Percentiles rank a stretch among this genome's conserved stretches.
phyloP scores from a whole-genome alignment of 2,113 vertebrate genomes.

The Aegypius monachus region DNA sequence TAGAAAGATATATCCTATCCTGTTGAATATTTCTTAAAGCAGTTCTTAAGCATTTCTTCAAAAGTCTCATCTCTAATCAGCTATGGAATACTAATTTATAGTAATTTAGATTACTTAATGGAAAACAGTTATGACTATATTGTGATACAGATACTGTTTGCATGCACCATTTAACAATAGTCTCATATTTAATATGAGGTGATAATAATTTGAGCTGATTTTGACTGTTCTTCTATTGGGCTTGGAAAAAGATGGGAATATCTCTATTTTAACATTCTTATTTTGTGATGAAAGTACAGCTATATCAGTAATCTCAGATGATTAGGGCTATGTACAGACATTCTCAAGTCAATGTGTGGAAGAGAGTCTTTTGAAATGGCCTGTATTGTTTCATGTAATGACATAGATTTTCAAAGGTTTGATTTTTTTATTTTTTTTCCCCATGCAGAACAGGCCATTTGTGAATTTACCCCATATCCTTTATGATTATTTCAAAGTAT shows the following conservation, averaged over 20 bases:
- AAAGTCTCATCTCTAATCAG: neutral
- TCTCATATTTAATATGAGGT: neutral
- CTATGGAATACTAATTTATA: neutral
- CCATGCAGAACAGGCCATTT: neutral
- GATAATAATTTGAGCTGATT: neutral
- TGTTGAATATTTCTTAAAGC: neutral
- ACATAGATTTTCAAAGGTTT: neutral
- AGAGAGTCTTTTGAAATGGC: neutral
- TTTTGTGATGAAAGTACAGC: neutral
- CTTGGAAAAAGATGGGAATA: neutral
- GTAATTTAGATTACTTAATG: neutral
- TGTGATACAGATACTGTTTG: neutral
- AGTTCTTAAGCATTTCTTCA: neutral
- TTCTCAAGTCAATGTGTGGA: neutral
- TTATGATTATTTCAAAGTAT: neutral
- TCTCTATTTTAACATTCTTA: neutral
- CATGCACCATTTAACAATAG: neutral
- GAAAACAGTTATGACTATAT: neutral
- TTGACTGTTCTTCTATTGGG: neutral
- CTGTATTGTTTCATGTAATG: neutral
- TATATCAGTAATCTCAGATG: neutral
- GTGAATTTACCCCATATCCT: neutral
- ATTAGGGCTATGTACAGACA: neutral
- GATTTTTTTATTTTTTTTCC: neutral
- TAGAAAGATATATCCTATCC: neutral